Percentiles rank a stretch among this genome's conserved stretches.
Conservation (phyloP, 1,140 invertebrate genomes). For the Pomacea maculata region DNA sequence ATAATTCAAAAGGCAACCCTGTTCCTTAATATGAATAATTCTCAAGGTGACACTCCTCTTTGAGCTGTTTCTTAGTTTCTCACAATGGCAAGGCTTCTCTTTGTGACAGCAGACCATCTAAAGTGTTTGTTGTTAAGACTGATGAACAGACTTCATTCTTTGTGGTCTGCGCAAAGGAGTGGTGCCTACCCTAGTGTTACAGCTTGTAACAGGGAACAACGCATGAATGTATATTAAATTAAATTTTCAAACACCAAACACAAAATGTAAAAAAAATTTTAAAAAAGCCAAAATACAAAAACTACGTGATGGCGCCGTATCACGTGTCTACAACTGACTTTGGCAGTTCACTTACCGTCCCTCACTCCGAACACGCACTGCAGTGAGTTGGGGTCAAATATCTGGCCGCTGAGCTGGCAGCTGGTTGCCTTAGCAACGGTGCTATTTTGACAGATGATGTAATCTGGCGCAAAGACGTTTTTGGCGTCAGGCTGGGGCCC, state of each 20-base stretch:
- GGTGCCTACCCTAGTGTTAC: no score
- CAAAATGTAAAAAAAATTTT: background rate
- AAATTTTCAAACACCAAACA: background rate
- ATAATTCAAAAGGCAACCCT: no score
- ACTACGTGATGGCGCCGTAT: background rate
- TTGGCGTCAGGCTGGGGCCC: constrained; percentile 16
- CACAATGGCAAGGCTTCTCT: no score
- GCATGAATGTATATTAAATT: background rate
- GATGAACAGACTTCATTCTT: no score
- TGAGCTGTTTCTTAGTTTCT: no score
- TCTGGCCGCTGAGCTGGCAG: constrained; percentile 15
- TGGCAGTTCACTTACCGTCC: constrained; percentile 11
- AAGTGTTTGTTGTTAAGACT: no score
- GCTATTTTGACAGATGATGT: constrained; percentile 23
- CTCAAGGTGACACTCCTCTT: no score
- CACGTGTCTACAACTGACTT: background rate
- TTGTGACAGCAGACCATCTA: no score
- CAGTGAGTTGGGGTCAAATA: constrained; percentile 22
- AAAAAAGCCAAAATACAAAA: background rate
- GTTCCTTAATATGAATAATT: no score
- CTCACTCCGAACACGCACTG: constrained; percentile 17
- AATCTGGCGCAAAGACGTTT: constrained; percentile 18
- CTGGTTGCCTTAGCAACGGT: constrained; percentile 1
- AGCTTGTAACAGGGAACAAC: no score
- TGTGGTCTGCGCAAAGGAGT: no score